Conservation (phyloP, 1,140 invertebrate species). For the Drosophila tropicalis region DNA sequence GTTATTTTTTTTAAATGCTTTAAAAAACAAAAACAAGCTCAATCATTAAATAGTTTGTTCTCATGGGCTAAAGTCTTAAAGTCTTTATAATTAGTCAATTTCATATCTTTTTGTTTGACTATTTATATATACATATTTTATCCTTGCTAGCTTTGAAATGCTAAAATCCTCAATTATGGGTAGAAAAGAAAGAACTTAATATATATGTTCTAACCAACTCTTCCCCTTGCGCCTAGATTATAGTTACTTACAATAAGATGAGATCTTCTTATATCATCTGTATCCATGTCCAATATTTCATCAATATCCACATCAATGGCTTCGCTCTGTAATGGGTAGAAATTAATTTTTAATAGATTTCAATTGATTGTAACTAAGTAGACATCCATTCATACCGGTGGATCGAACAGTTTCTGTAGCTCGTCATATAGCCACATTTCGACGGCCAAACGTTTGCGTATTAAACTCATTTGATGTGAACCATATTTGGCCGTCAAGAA, state of each 20-base stretch:
- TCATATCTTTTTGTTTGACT: no score
- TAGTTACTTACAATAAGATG: slow-evolving; percentile 89
- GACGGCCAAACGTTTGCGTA: slow-evolving; percentile 95
- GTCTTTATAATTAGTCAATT: no score
- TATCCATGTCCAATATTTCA: slow-evolving; percentile 96
- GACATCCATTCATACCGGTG: slow-evolving; percentile 86
- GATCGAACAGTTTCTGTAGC: slow-evolving; percentile 94
- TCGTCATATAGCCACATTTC: slow-evolving; percentile 99
- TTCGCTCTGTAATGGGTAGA: slow-evolving; percentile 72
- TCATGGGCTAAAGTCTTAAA: no score
- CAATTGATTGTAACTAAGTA: background rate
- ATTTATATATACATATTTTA: no score
- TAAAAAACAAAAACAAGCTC: no score
- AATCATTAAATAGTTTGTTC: no score
- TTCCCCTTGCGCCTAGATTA: no score
- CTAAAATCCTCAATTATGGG: no score
- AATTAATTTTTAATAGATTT: background rate
- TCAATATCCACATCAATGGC: slow-evolving; percentile 97
- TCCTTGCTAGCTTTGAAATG: no score
- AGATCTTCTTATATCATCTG: slow-evolving; percentile 91
- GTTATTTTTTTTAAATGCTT: no score
- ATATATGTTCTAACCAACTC: no score
- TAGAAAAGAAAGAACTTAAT: no score
- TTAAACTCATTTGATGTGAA: slow-evolving; percentile 97
- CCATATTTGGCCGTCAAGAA: slow-evolving; percentile 98